Percentiles rank a stretch among this genome's conserved stretches.
phyloP scores from a whole-genome alignment of 2,888 invertebrate species.

The Cyrtodaria siliqua region DNA sequence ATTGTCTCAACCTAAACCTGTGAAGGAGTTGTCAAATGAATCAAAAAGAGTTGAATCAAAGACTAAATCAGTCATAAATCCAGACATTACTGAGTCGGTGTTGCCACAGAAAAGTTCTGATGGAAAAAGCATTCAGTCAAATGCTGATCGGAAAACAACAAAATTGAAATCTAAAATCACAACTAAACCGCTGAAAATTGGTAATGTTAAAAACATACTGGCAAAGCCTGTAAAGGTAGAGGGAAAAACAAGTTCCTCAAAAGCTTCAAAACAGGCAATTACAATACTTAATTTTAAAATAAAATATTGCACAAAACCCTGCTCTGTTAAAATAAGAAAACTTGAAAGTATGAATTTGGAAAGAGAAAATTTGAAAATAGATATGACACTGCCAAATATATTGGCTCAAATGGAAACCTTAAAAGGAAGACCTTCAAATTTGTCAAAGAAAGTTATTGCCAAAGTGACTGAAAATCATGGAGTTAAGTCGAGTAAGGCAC shows the following conservation, averaged over 20 bases:
- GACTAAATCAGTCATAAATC: too few relatives aligned
- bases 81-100: too few relatives aligned
- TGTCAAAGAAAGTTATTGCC: neutral
- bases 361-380: neutral
- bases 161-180: neutral
- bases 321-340: slow-evolving; percentile 6
- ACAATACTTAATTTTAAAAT: slow-evolving; percentile 9
- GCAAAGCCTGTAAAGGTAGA: too few relatives aligned
- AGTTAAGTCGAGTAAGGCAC: too few relatives aligned
- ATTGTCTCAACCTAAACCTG: neutral
- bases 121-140: neutral
- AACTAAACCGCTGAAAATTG: neutral
- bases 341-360: slow-evolving; percentile 1
- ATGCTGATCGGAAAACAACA: neutral
- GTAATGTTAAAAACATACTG: too few relatives aligned
- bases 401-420: neutral
- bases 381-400: neutral
- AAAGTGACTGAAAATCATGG: neutral
- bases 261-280: too few relatives aligned
- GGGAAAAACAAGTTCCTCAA: too few relatives aligned
- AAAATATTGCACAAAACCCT: slow-evolving; percentile 19
- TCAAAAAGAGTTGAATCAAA: neutral
- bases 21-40: neutral
- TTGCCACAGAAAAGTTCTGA: too few relatives aligned
- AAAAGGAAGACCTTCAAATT: neutral